Base-by-base conservation (phyloP, 2,113 vertebrate genomes). In the Oncorhynchus keta region DNA sequence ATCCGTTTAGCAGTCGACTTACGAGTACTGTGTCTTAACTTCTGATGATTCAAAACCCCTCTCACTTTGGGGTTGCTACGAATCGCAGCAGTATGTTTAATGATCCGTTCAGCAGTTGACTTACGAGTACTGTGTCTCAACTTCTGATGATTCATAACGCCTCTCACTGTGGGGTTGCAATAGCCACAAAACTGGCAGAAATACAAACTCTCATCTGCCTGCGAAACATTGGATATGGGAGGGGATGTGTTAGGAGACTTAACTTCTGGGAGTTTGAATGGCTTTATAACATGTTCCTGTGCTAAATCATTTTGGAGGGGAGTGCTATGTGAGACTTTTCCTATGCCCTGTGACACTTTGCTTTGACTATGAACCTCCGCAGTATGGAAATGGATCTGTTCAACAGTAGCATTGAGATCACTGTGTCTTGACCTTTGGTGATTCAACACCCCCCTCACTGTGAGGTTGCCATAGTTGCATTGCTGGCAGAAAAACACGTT, bases 181-280 rank as follows among this genome's bases (percentile, higher is more conserved):
- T 95, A 97, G 83, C 92, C 91, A 88, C 96, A 97, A 85, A 94
- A 91, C 76, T 94, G 92, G 83, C 96, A 97, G 82, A 95, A 96
- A 83, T 96, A 96, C 59, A 55, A 55, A 82, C 92, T 95, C 89
- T 94, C 93, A 72, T 76, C 6, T 51, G 57, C 16, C 22, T 81
- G 73, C 6, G 91, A 90, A 81, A 86, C 91, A 62, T 77, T 72
- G 2, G 92, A 86, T 70, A 49, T 2, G 16, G 22, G 9, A 20
- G 0, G 51, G 28, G 28, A 66, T 30, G 64, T 30, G 64, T 66
- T 28, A 66, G 64, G 22, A 6, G 6, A 55, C 2, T 59, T 16
- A 30, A 0, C 0, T 69, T 18, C 22, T 1, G 1, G 51, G 51
- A 55, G 51, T 55, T 55, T 55, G 51, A 55, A 18, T 55, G 16